Evolutionary conservation across 1,140 invertebrate species (phyloP), one percentile per base, ranked within the genome.

Genomic region (Halyomorpha halys): DNA sequence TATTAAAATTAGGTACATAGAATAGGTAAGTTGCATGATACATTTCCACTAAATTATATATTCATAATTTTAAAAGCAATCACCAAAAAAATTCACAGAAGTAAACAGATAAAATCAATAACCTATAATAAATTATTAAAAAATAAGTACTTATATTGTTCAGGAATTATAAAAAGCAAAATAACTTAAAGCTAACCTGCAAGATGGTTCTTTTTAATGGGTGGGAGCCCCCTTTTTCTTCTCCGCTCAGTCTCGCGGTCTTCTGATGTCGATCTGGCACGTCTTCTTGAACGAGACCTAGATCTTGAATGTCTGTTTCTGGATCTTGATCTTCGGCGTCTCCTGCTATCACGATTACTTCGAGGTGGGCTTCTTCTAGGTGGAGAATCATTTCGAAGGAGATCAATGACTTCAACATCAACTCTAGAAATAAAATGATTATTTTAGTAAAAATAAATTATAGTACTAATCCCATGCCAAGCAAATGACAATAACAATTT

Each of bases 131-230:
- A n/a, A n/a, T n/a, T n/a, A n/a, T n/a, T n/a, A n/a, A n/a, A n/a
- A n/a, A n/a, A n/a, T n/a, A n/a, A n/a, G n/a, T n/a, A n/a, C n/a
- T n/a, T n/a, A n/a, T n/a, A n/a, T n/a, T n/a, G n/a, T n/a, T n/a
- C n/a, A n/a, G n/a, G n/a, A n/a, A n/a, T n/a, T n/a, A n/a, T n/a
- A n/a, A n/a, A n/a, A n/a, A n/a, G n/a, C n/a, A n/a, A n/a, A n/a
- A n/a, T n/a, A n/a, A n/a, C n/a, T n/a, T n/a, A 39, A 39, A 39
- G 4, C 34, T 39, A 39, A 90, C 87, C 87, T 74, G 86, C 89
- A 56, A 92, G 77, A 77, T 91, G 86, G 65, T 94, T 89, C 71
- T 88, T 89, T 71, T 89, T 87, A 49, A 94, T 82, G 0, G 87
- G 81, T 13, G 94, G 94, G 51, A 97, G 75, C 21, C 94, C 94